These are phyloP conservation scores for Dryococelus australis DNA, from an alignment of 2,888 invertebrate genomes.

Conservation along the genomic window DNA sequence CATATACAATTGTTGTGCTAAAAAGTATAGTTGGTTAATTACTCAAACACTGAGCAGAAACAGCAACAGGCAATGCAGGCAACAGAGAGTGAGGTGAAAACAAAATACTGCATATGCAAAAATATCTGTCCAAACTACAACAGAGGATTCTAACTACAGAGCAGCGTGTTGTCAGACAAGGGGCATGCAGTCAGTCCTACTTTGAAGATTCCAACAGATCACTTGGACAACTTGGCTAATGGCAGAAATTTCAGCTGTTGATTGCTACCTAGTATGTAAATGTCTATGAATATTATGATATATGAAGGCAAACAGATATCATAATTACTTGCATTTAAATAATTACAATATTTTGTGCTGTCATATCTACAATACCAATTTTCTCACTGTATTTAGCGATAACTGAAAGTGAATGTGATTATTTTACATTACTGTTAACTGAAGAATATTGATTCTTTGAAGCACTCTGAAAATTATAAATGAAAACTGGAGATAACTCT, in stretches of 20 bases:
- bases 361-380: too few relatives aligned
- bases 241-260: background rate
- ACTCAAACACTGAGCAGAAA: background rate
- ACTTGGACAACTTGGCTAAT: background rate
- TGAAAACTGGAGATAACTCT: too few relatives aligned
- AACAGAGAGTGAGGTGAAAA: background rate
- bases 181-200: conserved; percentile 16
- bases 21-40: background rate
- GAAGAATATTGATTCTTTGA: too few relatives aligned
- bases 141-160: background rate
- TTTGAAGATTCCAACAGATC: background rate
- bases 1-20: background rate
- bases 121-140: background rate
- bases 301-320: too few relatives aligned
- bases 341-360: too few relatives aligned
- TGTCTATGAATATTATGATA: too few relatives aligned
- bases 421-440: too few relatives aligned
- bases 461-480: too few relatives aligned
- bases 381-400: too few relatives aligned
- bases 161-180: background rate
- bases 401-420: too few relatives aligned
- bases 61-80: background rate
- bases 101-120: background rate
- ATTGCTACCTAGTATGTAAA: too few relatives aligned
- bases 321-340: too few relatives aligned